Evolutionary conservation across 2,888 invertebrate genomes (phyloP).

Genomic region (Sabatieria punctata): DNA sequence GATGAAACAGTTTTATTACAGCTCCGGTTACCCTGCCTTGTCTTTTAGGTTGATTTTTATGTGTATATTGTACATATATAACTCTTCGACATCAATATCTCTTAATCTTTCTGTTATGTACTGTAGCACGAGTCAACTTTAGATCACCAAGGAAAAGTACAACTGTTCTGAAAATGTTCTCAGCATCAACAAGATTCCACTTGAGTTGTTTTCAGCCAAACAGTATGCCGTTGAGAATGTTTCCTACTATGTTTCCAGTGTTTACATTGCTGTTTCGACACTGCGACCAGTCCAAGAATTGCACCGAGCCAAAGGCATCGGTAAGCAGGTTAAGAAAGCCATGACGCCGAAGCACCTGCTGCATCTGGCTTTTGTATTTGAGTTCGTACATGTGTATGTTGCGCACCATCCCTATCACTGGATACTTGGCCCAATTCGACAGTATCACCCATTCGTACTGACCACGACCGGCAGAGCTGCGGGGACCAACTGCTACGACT

Average conservation of each 20-base stretch:
- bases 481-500: slow-evolving; percentile 6
- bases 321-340: slow-evolving; percentile 10
- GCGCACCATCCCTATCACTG: slow-evolving; percentile 18
- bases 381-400: slow-evolving; percentile 16
- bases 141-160: too few relatives aligned
- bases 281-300: slow-evolving; percentile 5
- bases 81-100: too few relatives aligned
- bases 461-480: slow-evolving; percentile 8
- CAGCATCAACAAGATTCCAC: too few relatives aligned
- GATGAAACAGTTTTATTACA: too few relatives aligned
- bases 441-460: slow-evolving; percentile 21
- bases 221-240: not conserved
- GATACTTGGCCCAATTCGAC: slow-evolving; percentile 20
- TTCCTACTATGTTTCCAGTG: slow-evolving; percentile 4
- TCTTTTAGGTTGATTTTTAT: too few relatives aligned
- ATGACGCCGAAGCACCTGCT: slow-evolving; percentile 10
- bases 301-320: slow-evolving; percentile 1
- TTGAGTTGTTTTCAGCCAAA: not conserved
- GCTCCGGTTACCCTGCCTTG: too few relatives aligned
- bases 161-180: too few relatives aligned
- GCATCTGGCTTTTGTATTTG: slow-evolving; percentile 14
- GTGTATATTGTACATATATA: too few relatives aligned
- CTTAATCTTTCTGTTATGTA: too few relatives aligned
- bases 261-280: not conserved
- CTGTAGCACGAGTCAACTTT: too few relatives aligned